These are phyloP conservation scores for Austrofundulus limnaeus DNA, from an alignment of 2,113 vertebrate species.

Conservation along the genomic window DNA sequence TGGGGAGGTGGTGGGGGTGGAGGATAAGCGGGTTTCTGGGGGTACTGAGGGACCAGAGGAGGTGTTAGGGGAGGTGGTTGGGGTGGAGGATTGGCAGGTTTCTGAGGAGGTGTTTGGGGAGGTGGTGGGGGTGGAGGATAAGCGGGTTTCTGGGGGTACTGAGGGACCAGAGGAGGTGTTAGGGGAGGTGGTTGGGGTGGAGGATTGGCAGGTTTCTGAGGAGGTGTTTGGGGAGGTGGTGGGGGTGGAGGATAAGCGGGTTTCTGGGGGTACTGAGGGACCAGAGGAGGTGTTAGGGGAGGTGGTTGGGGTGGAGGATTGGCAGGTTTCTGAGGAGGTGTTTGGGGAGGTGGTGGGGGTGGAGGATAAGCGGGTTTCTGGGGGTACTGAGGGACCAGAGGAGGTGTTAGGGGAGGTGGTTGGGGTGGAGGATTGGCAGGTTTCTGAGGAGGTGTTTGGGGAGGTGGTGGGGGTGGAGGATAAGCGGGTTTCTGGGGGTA, in stretches of 20 bases:
- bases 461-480: conserved; percentile 11
- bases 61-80: neutral
- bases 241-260: neutral
- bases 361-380: neutral
- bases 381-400: conserved; percentile 18
- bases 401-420: conserved; percentile 1
- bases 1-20: neutral
- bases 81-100: neutral
- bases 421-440: neutral
- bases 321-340: neutral
- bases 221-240: neutral
- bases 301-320: neutral
- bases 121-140: neutral
- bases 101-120: neutral
- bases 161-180: neutral
- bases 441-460: neutral
- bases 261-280: neutral
- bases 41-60: neutral
- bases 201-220: neutral
- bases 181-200: neutral
- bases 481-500: neutral
- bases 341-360: neutral
- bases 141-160: neutral
- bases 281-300: conserved; percentile 6
- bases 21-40: neutral